A percentile compares a stretch with the other conserved stretches of the same genome.
Conservation (phyloP, 2,113 vertebrate genomes). For the Rana temporaria region DNA sequence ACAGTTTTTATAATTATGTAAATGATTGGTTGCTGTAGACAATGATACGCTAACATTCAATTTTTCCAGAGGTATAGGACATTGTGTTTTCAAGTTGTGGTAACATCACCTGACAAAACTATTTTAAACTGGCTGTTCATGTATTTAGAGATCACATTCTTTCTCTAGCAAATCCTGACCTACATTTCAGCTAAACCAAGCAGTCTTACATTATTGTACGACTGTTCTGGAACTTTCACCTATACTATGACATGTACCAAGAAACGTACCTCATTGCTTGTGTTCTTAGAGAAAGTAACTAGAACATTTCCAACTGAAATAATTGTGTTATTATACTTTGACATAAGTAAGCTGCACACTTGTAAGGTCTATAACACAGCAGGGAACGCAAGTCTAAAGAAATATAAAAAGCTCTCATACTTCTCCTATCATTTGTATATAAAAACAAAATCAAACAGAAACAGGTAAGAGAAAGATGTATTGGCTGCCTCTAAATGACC, state of each 20-base stretch:
- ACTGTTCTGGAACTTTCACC: background rate
- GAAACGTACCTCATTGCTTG: no score
- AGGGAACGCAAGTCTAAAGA: no score
- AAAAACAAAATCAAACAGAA: no score
- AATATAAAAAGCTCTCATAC: no score
- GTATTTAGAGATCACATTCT: slow-evolving; percentile 33
- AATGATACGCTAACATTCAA: background rate
- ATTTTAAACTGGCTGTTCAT: slow-evolving; percentile 24
- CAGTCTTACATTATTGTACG: background rate
- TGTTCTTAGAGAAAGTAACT: background rate
- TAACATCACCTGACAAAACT: slow-evolving; percentile 21
- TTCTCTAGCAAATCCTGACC: slow-evolving; percentile 31
- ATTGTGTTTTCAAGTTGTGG: background rate
- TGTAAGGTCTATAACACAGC: no score
- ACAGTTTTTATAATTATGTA: no score
- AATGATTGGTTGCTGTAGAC: no score
- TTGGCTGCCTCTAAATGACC: no score
- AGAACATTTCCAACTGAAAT: background rate
- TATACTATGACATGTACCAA: slow-evolving; percentile 8
- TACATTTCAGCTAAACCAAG: background rate
- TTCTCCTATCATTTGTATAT: no score
- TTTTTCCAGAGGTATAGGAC: background rate
- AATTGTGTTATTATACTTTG: background rate
- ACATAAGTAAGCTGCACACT: no score
- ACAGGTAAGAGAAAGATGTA: no score